Evolutionary conservation across 2,888 invertebrate genomes (phyloP), one percentile per base, ranked within the genome.

Genomic region (Coenonympha arcania): DNA sequence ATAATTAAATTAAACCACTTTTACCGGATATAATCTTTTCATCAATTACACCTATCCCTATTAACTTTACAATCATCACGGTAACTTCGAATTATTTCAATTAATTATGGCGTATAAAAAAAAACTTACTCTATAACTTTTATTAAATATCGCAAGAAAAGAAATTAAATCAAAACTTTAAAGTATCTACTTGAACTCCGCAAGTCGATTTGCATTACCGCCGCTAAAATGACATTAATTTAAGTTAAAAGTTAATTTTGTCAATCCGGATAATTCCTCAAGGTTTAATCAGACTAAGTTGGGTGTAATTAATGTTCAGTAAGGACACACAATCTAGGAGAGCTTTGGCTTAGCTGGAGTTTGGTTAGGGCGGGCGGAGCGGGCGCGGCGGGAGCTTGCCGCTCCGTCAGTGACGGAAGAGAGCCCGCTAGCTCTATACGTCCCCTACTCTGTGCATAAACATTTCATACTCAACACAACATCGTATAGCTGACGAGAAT

Each of bases 281-380:
- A 80, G 84, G 81, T 84, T 86, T 86, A 86, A 84, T 84, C 83
- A 83, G 83, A 78, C 79, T 83, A 82, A 85, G 84, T 86, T 85
- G 74, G 79, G 76, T 81, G 82, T 84, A 86, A 86, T 86, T 84
- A 84, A 86, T 85, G 84, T 83, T 86, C 83, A 76, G 75, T 85
- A 82, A 82, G 84, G 82, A 80, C 80, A 79, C 80, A 83, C 81
- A 79, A 82, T 83, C 81, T 79, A 81, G 79, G 82, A 77, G 76
- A 81, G 84, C 82, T 80, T 74, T 68, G 76, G 80, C 78, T 81
- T 76, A 80, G 79, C 69, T 65, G 75, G 76, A 77, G 76, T 67
- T 64, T 66, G 72, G 64, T 65, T n/a, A n/a, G n/a, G n/a, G 66
- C 62, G 67, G 67, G 59, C 31, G 31, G 31, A 4, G 31, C 56